A percentile compares a stretch with the other conserved stretches of the same genome.
phyloP scores from a whole-genome alignment of 2,113 vertebrate species.

The Neotragus moschatus region DNA sequence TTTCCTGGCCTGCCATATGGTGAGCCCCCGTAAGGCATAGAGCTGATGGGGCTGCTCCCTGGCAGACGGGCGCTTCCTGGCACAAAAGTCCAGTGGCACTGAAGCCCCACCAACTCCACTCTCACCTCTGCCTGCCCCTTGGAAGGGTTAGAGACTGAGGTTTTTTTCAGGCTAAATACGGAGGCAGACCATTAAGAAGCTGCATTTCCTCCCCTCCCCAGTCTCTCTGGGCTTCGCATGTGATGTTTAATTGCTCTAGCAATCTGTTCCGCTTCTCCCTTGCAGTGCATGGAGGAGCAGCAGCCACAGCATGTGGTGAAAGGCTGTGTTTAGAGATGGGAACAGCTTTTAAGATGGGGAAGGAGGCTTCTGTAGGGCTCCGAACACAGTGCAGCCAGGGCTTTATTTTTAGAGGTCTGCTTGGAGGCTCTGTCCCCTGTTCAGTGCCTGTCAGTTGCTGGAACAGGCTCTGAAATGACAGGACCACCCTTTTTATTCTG shows the following conservation, averaged over 20 bases:
- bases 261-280: slow-evolving; percentile 17
- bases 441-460: not conserved
- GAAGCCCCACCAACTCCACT: not conserved
- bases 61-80: not conserved
- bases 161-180: slow-evolving; percentile 49
- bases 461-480: not conserved
- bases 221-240: not conserved
- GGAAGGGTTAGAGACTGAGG: slow-evolving; percentile 7
- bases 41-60: not conserved
- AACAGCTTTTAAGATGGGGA: not conserved
- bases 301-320: not conserved
- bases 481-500: not conserved
- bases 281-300: not conserved
- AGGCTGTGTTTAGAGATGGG: not conserved
- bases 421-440: not conserved
- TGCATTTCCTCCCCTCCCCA: not conserved
- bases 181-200: not conserved
- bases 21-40: not conserved
- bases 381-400: not conserved
- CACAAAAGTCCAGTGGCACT: not conserved
- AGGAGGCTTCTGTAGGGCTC: not conserved
- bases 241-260: slow-evolving; percentile 53
- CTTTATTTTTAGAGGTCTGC: not conserved
- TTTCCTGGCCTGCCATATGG: slow-evolving; percentile 46
- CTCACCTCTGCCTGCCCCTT: not conserved